Evolutionary conservation across 2,888 invertebrate genomes (phyloP).

Genomic region (Scaptomyza reducta): DNA sequence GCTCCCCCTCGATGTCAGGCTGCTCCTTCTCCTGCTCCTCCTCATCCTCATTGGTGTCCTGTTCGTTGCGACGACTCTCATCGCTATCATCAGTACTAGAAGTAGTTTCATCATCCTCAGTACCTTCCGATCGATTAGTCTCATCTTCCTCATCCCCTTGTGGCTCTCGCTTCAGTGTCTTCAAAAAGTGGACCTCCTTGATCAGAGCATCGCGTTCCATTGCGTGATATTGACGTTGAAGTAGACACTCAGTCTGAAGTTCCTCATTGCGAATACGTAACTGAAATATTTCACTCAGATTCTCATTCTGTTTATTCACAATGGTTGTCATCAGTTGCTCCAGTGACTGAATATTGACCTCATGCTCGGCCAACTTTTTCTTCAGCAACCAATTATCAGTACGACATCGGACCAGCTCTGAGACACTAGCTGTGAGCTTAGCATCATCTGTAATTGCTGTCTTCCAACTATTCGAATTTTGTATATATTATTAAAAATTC

Average conservation of each 20-base stretch:
- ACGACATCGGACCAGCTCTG: constrained; percentile 71
- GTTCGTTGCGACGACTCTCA: background rate
- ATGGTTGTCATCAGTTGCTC: constrained; percentile 77
- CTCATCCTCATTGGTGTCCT: no score
- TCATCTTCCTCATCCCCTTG: background rate
- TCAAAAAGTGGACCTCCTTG: constrained; percentile 69
- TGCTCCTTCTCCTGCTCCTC: background rate
- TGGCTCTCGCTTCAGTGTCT: constrained; percentile 39
- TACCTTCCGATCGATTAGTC: background rate
- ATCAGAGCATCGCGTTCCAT: constrained; percentile 77
- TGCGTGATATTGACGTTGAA: constrained; percentile 80
- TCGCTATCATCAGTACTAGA: background rate
- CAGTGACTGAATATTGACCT: constrained; percentile 74
- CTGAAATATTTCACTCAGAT: constrained; percentile 75
- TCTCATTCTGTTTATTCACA: constrained; percentile 78
- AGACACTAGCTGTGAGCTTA: constrained; percentile 58
- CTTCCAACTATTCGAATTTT: background rate
- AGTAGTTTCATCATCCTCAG: constrained; percentile 5
- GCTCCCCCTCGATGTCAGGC: background rate
- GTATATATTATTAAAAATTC: background rate
- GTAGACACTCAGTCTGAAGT: constrained; percentile 67
- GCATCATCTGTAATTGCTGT: constrained; percentile 17
- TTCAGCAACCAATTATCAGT: constrained; percentile 80
- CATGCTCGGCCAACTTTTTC: constrained; percentile 68
- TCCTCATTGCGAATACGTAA: constrained; percentile 69